phyloP scores from a whole-genome alignment of 1,140 invertebrate species.

The Drosophila pachea region DNA sequence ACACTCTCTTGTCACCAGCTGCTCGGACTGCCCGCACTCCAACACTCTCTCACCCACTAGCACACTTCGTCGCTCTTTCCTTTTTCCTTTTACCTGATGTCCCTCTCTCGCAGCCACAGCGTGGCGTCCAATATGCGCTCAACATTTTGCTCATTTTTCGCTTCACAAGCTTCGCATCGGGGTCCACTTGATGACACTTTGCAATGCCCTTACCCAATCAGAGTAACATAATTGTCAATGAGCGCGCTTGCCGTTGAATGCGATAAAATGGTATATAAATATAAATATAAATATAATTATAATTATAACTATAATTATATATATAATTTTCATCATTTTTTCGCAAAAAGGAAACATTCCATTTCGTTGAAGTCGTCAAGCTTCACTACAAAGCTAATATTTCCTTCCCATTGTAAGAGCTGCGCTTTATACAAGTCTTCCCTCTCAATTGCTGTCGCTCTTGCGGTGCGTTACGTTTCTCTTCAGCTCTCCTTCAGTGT shows the following conservation, averaged over 20 bases:
- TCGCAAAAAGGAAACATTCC: too few relatives aligned
- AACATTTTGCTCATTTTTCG: constrained; percentile 58
- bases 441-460: neutral
- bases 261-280: too few relatives aligned
- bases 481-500: neutral
- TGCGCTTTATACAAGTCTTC: neutral
- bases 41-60: too few relatives aligned
- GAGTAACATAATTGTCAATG: neutral
- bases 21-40: neutral
- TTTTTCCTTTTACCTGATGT: neutral
- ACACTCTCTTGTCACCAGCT: neutral
- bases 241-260: neutral
- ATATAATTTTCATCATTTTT: too few relatives aligned
- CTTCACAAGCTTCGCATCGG: constrained; percentile 54
- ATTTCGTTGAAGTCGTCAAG: neutral
- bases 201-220: constrained; percentile 17
- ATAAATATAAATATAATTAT: too few relatives aligned
- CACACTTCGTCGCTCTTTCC: neutral
- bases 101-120: constrained; percentile 17
- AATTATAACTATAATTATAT: too few relatives aligned
- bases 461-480: neutral
- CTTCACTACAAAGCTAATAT: neutral
- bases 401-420: neutral
- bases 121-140: constrained; percentile 20
- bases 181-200: constrained; percentile 1